Conservation (phyloP, 2,888 invertebrate species). For the Aplocera efformata region DNA sequence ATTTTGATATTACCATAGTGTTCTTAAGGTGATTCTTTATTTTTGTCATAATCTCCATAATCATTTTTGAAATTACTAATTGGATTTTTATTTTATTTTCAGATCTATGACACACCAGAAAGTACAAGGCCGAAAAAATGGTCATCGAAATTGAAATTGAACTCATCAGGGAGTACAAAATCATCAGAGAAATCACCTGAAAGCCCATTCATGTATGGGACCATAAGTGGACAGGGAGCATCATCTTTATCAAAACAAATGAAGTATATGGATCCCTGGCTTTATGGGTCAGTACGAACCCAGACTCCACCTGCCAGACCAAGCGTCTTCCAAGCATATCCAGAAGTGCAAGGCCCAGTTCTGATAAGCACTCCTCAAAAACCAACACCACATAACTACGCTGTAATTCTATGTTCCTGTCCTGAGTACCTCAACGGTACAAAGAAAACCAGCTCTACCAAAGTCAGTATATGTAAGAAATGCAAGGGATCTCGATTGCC, state of each 20-base stretch:
- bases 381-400: slow-evolving; percentile 82
- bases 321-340: slow-evolving; percentile 72
- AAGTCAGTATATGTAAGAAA: slow-evolving; percentile 89
- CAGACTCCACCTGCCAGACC: slow-evolving; percentile 71
- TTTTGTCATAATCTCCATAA: no score
- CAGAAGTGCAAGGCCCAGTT: slow-evolving; percentile 69
- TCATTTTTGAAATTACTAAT: slow-evolving; percentile 6
- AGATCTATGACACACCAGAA: slow-evolving; percentile 77
- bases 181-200: slow-evolving; percentile 72
- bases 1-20: no score
- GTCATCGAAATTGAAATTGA: slow-evolving; percentile 85
- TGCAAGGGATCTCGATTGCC: slow-evolving; percentile 90
- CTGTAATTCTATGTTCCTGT: slow-evolving; percentile 90
- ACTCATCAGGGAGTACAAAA: slow-evolving; percentile 68
- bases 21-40: no score
- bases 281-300: slow-evolving; percentile 88
- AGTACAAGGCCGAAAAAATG: slow-evolving; percentile 83
- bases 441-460: slow-evolving; percentile 85
- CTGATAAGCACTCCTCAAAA: slow-evolving; percentile 77
- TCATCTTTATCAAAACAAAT: slow-evolving; percentile 90
- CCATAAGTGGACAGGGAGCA: slow-evolving; percentile 81
- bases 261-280: slow-evolving; percentile 92
- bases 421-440: slow-evolving; percentile 90
- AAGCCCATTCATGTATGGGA: slow-evolving; percentile 72
- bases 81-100: slow-evolving; percentile 42